Evolutionary conservation across 2,888 invertebrate genomes (phyloP).

Genomic region (Gisinianus flammeolus): DNA sequence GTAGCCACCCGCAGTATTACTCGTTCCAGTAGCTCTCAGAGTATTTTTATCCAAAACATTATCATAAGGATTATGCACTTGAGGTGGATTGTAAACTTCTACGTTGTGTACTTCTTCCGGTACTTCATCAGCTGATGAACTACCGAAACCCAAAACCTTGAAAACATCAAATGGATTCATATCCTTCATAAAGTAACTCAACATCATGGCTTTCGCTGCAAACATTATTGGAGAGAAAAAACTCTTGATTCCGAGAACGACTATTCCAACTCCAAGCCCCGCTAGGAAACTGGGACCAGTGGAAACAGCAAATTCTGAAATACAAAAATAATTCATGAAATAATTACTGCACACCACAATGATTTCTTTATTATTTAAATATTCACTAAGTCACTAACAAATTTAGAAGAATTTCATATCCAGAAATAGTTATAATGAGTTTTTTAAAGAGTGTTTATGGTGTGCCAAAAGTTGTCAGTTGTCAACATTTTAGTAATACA

Average conservation of each 20-base stretch:
- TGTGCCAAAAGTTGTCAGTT: too few species aligned
- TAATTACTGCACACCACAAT: too few species aligned
- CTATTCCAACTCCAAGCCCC: constrained; percentile 71
- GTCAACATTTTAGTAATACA: too few species aligned
- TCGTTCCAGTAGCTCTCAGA: background rate
- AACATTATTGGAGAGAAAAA: constrained; percentile 77
- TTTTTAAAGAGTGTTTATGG: too few species aligned
- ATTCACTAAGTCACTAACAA: too few species aligned
- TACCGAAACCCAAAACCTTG: constrained; percentile 45
- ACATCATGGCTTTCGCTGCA: constrained; percentile 80
- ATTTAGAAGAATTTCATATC: background rate
- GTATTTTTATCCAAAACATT: constrained; percentile 37
- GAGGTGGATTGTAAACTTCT: constrained; percentile 54
- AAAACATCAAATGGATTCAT: constrained; percentile 55
- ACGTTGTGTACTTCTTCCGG: constrained; percentile 42
- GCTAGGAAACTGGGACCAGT: constrained; percentile 65
- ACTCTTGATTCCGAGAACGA: constrained; percentile 81
- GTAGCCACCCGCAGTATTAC: constrained; percentile 14
- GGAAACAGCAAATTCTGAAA: constrained; percentile 58
- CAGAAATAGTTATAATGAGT: too few species aligned
- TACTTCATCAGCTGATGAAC: constrained; percentile 40
- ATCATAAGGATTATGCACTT: constrained; percentile 50
- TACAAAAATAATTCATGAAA: background rate
- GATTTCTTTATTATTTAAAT: too few species aligned
- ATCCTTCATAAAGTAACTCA: constrained; percentile 75